Evolutionary conservation across 2,888 invertebrate species (phyloP).

Genomic region (Drosophila subsilvestris): DNA sequence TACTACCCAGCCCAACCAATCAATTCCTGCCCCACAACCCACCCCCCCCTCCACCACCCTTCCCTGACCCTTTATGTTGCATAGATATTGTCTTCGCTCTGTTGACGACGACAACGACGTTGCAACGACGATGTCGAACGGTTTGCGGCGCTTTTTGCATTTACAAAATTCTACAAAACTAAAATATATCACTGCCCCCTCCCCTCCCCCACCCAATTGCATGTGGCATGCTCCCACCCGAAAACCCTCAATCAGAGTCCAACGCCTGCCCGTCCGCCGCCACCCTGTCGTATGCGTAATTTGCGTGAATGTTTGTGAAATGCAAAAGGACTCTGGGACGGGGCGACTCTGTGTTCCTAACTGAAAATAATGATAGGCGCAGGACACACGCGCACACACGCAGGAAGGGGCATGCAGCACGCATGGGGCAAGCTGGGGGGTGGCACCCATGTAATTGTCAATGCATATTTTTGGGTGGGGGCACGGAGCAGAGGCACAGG

Average conservation of each 20-base stretch:
- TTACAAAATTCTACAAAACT: constrained; percentile 65
- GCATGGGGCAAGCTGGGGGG: constrained; percentile 8
- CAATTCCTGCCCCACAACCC: not conserved
- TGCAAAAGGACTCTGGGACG: constrained; percentile 55
- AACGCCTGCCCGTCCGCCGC: too few relatives aligned
- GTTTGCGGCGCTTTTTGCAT: constrained; percentile 32
- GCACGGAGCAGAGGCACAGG: constrained; percentile 3
- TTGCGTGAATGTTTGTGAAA: constrained; percentile 65
- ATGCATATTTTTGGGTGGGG: constrained; percentile 63
- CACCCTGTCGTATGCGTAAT: constrained; percentile 58
- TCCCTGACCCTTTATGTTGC: constrained; percentile 3
- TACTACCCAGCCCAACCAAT: not conserved
- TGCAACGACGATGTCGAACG: constrained; percentile 22
- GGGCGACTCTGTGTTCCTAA: constrained; percentile 42
- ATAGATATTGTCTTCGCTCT: constrained; percentile 69
- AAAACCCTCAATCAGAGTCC: not conserved
- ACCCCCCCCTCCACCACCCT: not conserved
- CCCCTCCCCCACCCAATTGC: constrained; percentile 10
- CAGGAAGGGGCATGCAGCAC: not conserved
- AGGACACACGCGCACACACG: constrained; percentile 17
- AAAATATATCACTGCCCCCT: constrained; percentile 60
- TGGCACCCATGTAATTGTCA: constrained; percentile 66
- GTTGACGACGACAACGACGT: constrained; percentile 51
- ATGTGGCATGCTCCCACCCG: not conserved
- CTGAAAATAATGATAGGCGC: constrained; percentile 72